These are phyloP conservation scores for Heliopora coerulea DNA, from an alignment of 92 coral and sea anemone species.

Conservation along the genomic window DNA sequence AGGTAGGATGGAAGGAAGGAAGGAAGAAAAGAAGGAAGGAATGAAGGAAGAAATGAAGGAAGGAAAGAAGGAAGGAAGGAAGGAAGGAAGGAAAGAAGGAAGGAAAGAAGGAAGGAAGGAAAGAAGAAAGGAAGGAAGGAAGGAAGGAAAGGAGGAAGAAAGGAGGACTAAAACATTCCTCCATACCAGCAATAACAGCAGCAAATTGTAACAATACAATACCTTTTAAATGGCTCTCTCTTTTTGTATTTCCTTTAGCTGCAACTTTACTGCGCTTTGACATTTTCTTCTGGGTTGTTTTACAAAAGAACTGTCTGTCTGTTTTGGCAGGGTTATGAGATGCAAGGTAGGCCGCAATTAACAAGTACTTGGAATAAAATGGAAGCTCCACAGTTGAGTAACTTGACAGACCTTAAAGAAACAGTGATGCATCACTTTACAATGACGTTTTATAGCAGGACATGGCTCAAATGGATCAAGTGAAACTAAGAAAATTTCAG, in stretches of 20 bases:
- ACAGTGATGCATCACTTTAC: not conserved
- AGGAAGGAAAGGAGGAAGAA: conserved; percentile 15
- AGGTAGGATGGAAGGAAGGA: not conserved
- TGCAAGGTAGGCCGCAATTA: conserved; percentile 89
- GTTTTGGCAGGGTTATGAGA: conserved; percentile 93
- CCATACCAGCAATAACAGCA: not conserved
- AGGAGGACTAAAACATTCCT: not conserved
- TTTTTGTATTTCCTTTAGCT: conserved; percentile 58
- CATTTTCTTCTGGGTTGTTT: conserved; percentile 63
- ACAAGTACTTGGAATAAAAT: conserved; percentile 86
- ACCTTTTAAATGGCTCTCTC: conserved; percentile 86
- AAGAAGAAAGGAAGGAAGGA: conserved; percentile 11
- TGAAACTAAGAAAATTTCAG: too few species aligned
- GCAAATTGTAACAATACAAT: too few species aligned
- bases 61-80: not conserved
- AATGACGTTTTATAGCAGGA: too few species aligned
- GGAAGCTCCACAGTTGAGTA: conserved; percentile 88
- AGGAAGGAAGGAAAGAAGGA: conserved; percentile 1
- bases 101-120: conserved; percentile 15
- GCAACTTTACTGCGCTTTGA: conserved; percentile 72
- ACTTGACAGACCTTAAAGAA: conserved; percentile 57
- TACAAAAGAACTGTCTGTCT: conserved; percentile 87
- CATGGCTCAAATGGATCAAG: too few species aligned
- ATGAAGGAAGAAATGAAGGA: not conserved
- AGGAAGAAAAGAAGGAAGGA: not conserved